A percentile compares a stretch with the other conserved stretches of the same genome.
Conservation (phyloP, 2,888 invertebrate genomes). For the Laothoe populi region DNA sequence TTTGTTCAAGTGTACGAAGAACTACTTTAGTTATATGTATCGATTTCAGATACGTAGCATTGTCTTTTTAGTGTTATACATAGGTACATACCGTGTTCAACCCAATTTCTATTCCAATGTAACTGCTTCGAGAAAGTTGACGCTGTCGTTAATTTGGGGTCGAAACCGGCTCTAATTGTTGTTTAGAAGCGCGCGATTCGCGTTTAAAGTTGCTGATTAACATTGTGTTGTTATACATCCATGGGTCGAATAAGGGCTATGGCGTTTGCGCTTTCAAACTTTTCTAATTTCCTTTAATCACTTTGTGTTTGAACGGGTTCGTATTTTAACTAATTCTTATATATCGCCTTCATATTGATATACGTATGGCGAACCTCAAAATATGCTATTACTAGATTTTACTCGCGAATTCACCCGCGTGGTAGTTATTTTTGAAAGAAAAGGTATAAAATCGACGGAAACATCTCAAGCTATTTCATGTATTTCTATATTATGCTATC, state of each 20-base stretch:
- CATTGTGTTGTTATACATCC: conserved; percentile 44
- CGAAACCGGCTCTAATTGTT: conserved; percentile 69
- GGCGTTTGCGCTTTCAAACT: conserved; percentile 60
- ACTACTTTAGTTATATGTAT: background rate
- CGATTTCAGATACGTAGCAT: background rate
- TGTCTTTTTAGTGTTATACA: background rate
- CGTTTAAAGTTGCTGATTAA: conserved; percentile 71
- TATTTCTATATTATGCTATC: no score
- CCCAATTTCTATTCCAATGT: conserved; percentile 51
- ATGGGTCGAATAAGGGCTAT: conserved; percentile 37
- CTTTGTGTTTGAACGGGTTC: conserved; percentile 54
- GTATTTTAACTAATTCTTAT: conserved; percentile 43
- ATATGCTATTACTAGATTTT: no score
- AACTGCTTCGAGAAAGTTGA: conserved; percentile 62
- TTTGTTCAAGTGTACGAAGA: background rate
- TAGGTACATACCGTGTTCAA: conserved; percentile 33
- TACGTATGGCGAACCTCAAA: background rate
- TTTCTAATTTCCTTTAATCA: conserved; percentile 76
- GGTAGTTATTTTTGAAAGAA: no score
- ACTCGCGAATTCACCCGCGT: no score
- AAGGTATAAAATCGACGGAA: no score
- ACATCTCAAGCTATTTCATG: no score
- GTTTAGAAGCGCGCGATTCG: conserved; percentile 58
- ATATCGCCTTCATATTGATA: background rate
- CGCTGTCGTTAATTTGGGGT: conserved; percentile 64